Evolutionary conservation across 2,797 vertebrate species (phyloP), one percentile per base, ranked within the genome.

Genomic region (Poecilia velifera): DNA sequence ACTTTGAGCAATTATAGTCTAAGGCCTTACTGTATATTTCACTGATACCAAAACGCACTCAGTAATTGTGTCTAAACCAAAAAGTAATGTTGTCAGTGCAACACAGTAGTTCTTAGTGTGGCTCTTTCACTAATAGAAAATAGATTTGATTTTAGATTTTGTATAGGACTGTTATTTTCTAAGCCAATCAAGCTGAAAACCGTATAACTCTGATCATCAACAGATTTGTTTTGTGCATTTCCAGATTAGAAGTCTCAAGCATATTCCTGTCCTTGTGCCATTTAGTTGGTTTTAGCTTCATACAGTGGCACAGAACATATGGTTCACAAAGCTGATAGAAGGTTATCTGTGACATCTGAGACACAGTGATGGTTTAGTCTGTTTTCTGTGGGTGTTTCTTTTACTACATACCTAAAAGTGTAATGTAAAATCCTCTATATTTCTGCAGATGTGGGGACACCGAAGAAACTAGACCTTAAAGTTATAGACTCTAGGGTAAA

Each of bases 401-500:
- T 79, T 77, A 87, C 80, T 76, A 76, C 82, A 76, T 90, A 84
- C 85, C 74, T 90, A 92, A 94, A 95, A 94, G 90, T 94, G 89
- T 95, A 96, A 88, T 94, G 39, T 43, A 88, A 95, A 95, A 93
- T 94, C 94, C 94, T 98, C 95, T 97, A 96, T 97, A 94, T 97
- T 94, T 93, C 95, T 96, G 87, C 96, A 97, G 97, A 97, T 97
- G 93, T 97, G 96, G 96, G 95, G 96, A 95, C 93, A 95, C 94
- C 91, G 97, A 96, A 95, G 96, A 96, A 80, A 95, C 92, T 95
- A 97, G 96, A 95, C 94, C 95, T 93, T 96, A 96, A 93, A 92
- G 94, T 95, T 96, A 94, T 96, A 96, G 93, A 92, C 93, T 85
- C 94, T 96, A 97, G 97, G 97, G 97, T 97, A 97, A 97, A 96